Conservation (phyloP, 2,888 invertebrate species). For the Psylliodes chrysocephalus region DNA sequence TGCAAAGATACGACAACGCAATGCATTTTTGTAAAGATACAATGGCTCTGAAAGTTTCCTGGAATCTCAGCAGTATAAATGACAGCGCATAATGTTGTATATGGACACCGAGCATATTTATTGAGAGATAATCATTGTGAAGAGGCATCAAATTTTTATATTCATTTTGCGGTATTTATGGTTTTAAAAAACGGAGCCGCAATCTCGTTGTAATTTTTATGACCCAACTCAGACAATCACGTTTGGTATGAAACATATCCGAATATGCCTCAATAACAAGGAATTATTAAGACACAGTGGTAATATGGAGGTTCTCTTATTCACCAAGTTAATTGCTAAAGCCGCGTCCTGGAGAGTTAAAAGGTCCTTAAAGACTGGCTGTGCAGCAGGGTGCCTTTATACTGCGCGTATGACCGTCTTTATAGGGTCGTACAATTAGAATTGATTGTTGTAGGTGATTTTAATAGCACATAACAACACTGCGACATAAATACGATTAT, state of each 20-base stretch:
- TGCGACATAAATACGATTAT: slow-evolving; percentile 61
- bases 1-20: slow-evolving; percentile 7
- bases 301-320: slow-evolving; percentile 55
- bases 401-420: slow-evolving; percentile 58
- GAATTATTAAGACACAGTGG: slow-evolving; percentile 54
- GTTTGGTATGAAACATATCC: slow-evolving; percentile 43
- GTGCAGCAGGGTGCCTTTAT: slow-evolving; percentile 59
- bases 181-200: slow-evolving; percentile 39
- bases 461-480: slow-evolving; percentile 61
- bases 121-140: slow-evolving; percentile 38
- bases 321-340: slow-evolving; percentile 59
- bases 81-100: slow-evolving; percentile 17
- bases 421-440: slow-evolving; percentile 63
- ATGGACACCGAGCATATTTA: slow-evolving; percentile 21
- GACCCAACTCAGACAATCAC: slow-evolving; percentile 38
- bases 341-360: slow-evolving; percentile 57
- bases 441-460: slow-evolving; percentile 64
- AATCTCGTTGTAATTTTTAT: slow-evolving; percentile 44
- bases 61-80: slow-evolving; percentile 5
- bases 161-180: slow-evolving; percentile 40
- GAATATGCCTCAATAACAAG: slow-evolving; percentile 43
- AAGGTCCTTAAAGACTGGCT: slow-evolving; percentile 60
- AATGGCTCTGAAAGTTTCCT: slow-evolving; percentile 6
- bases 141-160: slow-evolving; percentile 38
- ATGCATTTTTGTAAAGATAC: slow-evolving; percentile 1